Evolutionary conservation across 2,888 invertebrate genomes (phyloP).

Genomic region (Ligdia adustata): DNA sequence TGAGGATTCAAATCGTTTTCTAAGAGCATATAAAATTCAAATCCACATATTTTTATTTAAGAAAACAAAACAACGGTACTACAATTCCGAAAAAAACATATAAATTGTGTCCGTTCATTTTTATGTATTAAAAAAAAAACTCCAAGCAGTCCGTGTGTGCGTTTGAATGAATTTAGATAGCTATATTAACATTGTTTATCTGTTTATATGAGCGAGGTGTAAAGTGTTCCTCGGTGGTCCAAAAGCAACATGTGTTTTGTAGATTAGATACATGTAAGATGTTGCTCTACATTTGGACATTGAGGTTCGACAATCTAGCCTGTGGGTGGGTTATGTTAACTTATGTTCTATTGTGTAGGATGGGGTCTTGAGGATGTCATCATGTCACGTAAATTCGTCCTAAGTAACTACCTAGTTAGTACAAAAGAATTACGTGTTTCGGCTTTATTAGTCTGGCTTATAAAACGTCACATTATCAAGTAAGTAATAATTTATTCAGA

Average conservation of each 20-base stretch:
- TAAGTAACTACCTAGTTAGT: too few species aligned
- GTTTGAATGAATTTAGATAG: slow-evolving; percentile 70
- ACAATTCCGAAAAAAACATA: slow-evolving; percentile 12
- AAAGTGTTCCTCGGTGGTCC: slow-evolving; percentile 56
- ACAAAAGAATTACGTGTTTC: too few species aligned
- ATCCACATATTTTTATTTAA: too few species aligned
- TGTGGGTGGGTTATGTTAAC: slow-evolving; percentile 24
- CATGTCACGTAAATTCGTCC: too few species aligned
- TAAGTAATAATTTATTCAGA: too few species aligned
- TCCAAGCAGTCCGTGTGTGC: slow-evolving; percentile 47
- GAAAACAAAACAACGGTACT: slow-evolving; percentile 6
- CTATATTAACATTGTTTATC: slow-evolving; percentile 70
- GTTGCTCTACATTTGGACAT: slow-evolving; percentile 28
- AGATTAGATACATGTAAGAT: slow-evolving; percentile 31
- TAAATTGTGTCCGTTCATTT: slow-evolving; percentile 14
- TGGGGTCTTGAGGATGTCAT: background rate
- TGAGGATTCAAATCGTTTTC: too few species aligned
- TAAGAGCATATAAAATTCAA: too few species aligned
- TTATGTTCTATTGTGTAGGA: slow-evolving; percentile 8
- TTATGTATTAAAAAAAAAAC: slow-evolving; percentile 16
- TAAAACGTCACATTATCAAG: too few species aligned
- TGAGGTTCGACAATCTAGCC: slow-evolving; percentile 6
- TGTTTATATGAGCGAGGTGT: slow-evolving; percentile 49
- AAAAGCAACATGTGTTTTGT: slow-evolving; percentile 36
- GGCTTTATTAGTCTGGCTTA: too few species aligned